Evolutionary conservation across 2,888 invertebrate species (phyloP).

Genomic region (Phytoseiulus persimilis): DNA sequence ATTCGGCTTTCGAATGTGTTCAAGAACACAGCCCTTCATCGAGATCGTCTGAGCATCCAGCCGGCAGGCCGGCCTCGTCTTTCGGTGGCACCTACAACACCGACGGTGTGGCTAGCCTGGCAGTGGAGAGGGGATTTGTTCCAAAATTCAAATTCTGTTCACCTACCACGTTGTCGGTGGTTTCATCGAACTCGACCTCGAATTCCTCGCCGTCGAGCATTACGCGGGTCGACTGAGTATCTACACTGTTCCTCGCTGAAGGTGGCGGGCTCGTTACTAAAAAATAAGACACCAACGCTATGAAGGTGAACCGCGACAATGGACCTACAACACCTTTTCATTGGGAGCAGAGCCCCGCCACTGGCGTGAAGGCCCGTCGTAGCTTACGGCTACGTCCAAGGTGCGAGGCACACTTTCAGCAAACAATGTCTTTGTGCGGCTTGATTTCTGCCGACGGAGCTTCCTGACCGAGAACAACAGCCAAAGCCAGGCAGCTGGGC

Average conservation of each 20-base stretch:
- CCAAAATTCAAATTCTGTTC: neutral
- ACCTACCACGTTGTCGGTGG: conserved; percentile 36
- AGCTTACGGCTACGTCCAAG: too few relatives aligned
- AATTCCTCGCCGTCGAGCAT: conserved; percentile 38
- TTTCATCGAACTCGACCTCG: conserved; percentile 34
- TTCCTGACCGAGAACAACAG: too few relatives aligned
- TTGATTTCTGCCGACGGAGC: too few relatives aligned
- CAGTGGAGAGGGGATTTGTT: neutral
- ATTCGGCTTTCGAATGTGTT: too few relatives aligned
- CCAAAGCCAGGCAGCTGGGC: too few relatives aligned
- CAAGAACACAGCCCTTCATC: too few relatives aligned
- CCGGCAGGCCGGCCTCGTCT: too few relatives aligned
- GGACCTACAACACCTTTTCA: neutral
- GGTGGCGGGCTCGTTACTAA: conserved; percentile 23
- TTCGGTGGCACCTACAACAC: neutral
- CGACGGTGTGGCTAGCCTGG: neutral
- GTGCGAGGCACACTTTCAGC: too few relatives aligned
- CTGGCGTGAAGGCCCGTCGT: too few relatives aligned
- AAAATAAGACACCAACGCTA: neutral
- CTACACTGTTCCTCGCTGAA: conserved; percentile 28
- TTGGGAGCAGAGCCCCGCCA: too few relatives aligned
- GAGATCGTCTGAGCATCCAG: too few relatives aligned
- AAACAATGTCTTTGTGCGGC: too few relatives aligned
- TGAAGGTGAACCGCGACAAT: neutral
- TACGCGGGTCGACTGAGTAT: conserved; percentile 10